These are phyloP conservation scores for Tychaedon coryphoeus DNA, from an alignment of 2,113 vertebrate species.

Conservation along the genomic window DNA sequence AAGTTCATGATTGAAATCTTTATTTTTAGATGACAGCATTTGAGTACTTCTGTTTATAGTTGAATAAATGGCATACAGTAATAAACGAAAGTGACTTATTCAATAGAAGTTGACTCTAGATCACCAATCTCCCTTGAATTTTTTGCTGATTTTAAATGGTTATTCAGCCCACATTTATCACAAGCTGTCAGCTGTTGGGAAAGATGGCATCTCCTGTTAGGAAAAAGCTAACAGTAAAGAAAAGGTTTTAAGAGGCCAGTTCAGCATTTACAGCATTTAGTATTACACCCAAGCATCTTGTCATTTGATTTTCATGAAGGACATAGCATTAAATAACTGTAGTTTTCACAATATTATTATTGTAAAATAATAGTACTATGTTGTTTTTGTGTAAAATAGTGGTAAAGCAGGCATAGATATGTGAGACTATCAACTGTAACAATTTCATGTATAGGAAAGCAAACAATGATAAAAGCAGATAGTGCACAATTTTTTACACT, in stretches of 20 bases:
- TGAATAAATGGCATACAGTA: conserved; percentile 39
- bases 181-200: conserved; percentile 55
- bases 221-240: background rate
- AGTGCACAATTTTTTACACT: background rate
- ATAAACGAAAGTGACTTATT: conserved; percentile 45
- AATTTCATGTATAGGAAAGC: background rate
- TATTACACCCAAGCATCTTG: conserved; percentile 5
- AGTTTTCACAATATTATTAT: background rate
- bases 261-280: conserved; percentile 45
- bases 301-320: conserved; percentile 48
- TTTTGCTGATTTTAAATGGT: conserved; percentile 45
- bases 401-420: background rate
- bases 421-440: background rate
- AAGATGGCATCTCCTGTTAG: conserved; percentile 25
- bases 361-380: background rate
- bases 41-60: conserved; percentile 57
- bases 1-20: conserved; percentile 55
- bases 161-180: conserved; percentile 52
- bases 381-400: background rate
- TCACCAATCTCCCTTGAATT: background rate
- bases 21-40: conserved; percentile 70
- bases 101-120: conserved; percentile 38
- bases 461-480: background rate
- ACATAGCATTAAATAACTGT: background rate
- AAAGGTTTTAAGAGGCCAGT: conserved; percentile 12